phyloP scores from a whole-genome alignment of 2,888 invertebrate species.

The Scrobipalpa atriplicella region DNA sequence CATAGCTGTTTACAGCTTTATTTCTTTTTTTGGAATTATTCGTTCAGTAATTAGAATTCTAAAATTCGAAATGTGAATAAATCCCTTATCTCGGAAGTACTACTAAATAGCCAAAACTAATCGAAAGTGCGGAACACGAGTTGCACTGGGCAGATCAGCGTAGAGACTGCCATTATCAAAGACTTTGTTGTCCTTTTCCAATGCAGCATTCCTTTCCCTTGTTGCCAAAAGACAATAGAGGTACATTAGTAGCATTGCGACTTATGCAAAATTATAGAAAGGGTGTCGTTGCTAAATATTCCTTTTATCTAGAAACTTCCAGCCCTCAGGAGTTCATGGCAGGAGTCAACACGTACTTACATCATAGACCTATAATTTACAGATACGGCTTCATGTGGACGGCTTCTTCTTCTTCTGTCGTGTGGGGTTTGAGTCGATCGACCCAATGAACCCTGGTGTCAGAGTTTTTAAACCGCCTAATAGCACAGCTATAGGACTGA shows the following conservation, averaged over 20 bases:
- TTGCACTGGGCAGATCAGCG: too few species aligned
- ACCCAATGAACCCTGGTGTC: too few species aligned
- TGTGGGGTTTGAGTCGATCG: too few species aligned
- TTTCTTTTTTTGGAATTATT: not conserved
- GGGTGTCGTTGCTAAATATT: conserved; percentile 6
- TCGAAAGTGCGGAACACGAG: too few species aligned
- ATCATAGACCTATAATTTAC: not conserved
- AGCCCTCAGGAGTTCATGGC: conserved; percentile 8
- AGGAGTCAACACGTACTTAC: not conserved
- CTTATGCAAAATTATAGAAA: conserved; percentile 15
- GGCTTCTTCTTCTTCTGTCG: too few species aligned
- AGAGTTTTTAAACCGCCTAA: too few species aligned
- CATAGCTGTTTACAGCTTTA: conserved; percentile 4
- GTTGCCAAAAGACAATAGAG: not conserved
- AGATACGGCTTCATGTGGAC: not conserved
- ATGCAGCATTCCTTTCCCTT: not conserved
- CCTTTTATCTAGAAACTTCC: not conserved
- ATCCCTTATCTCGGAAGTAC: too few species aligned
- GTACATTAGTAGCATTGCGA: not conserved
- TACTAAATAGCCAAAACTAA: too few species aligned
- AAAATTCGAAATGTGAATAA: too few species aligned
- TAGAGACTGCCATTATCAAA: too few species aligned
- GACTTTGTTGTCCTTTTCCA: not conserved
- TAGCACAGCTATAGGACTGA: too few species aligned
- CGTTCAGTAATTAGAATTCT: not conserved